These are phyloP conservation scores for Archegozetes longisetosus DNA, from an alignment of 1,140 invertebrate species.

Conservation along the genomic window DNA sequence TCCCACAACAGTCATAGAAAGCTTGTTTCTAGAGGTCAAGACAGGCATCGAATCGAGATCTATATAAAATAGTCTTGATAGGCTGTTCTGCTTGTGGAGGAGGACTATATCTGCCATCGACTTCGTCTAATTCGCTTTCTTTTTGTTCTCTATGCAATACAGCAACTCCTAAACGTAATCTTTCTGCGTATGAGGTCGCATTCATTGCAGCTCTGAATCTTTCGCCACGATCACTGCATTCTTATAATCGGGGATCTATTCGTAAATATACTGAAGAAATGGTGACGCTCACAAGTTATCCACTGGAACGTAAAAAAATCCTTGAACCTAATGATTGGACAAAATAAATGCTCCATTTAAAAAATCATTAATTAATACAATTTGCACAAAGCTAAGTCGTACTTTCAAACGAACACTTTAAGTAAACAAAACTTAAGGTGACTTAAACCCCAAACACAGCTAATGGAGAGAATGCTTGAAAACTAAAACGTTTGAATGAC, in stretches of 20 bases:
- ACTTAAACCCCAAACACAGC: no score
- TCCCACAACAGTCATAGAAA: slow-evolving; percentile 94
- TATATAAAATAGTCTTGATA: no score
- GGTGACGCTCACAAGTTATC: slow-evolving; percentile 95
- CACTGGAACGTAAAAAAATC: slow-evolving; percentile 96
- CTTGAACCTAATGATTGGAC: slow-evolving; percentile 51
- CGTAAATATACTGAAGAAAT: slow-evolving; percentile 95
- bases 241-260: slow-evolving; percentile 95
- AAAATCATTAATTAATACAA: not conserved
- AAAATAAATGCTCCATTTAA: not conserved
- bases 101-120: slow-evolving; percentile 38
- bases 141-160: slow-evolving; percentile 97
- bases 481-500: no score
- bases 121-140: slow-evolving; percentile 62
- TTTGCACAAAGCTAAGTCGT: not conserved
- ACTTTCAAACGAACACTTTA: no score
- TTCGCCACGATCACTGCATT: slow-evolving; percentile 97
- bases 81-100: slow-evolving; percentile 29
- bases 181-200: slow-evolving; percentile 92
- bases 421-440: not conserved
- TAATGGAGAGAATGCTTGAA: no score
- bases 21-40: slow-evolving; percentile 88
- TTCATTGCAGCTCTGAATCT: slow-evolving; percentile 92
- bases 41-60: slow-evolving; percentile 56
- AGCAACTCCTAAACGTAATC: slow-evolving; percentile 81